Percentiles rank a stretch among this genome's conserved stretches.
These are phyloP conservation scores for Chromobotia macracanthus DNA, from an alignment of 2,797 vertebrate species.

Conservation along the genomic window DNA sequence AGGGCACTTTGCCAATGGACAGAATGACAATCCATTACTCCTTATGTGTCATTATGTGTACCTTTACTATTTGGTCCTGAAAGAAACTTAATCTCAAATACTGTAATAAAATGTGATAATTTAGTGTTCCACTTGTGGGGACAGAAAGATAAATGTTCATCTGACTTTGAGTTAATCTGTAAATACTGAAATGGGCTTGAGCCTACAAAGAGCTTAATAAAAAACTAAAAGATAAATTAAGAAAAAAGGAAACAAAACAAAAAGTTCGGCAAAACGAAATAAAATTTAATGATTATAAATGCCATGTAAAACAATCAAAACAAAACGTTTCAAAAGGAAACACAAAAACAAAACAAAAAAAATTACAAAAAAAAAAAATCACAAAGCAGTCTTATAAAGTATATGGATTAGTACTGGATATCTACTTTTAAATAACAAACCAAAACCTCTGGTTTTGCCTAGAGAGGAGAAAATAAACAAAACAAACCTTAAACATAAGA, in stretches of 20 bases:
- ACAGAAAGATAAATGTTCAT: background rate
- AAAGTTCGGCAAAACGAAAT: conserved; percentile 95
- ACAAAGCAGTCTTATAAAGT: conserved; percentile 89
- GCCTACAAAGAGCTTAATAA: conserved; percentile 16
- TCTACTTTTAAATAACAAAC: conserved; percentile 77
- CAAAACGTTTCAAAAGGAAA: conserved; percentile 62
- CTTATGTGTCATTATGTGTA: background rate
- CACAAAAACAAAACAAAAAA: conserved; percentile 81
- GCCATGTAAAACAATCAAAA: conserved; percentile 92
- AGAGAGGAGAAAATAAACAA: conserved; percentile 57
- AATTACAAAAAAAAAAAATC: conserved; percentile 66
- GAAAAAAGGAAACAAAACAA: conserved; percentile 84
- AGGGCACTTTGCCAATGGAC: background rate
- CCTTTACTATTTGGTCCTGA: conserved; percentile 22
- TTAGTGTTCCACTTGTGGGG: background rate
- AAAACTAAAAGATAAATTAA: conserved; percentile 70
- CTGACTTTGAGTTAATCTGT: background rate
- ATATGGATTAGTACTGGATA: conserved; percentile 82
- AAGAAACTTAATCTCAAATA: background rate
- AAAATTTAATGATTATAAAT: conserved; percentile 98
- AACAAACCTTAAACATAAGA: conserved; percentile 54
- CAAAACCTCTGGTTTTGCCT: conserved; percentile 69
- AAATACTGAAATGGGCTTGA: background rate
- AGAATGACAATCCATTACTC: background rate
- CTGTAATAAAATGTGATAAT: conserved; percentile 2